Percentiles rank a stretch among this genome's conserved stretches.
These are phyloP conservation scores for Orientallactaga bullata DNA, from an alignment of 2,113 vertebrate species.

Conservation along the genomic window DNA sequence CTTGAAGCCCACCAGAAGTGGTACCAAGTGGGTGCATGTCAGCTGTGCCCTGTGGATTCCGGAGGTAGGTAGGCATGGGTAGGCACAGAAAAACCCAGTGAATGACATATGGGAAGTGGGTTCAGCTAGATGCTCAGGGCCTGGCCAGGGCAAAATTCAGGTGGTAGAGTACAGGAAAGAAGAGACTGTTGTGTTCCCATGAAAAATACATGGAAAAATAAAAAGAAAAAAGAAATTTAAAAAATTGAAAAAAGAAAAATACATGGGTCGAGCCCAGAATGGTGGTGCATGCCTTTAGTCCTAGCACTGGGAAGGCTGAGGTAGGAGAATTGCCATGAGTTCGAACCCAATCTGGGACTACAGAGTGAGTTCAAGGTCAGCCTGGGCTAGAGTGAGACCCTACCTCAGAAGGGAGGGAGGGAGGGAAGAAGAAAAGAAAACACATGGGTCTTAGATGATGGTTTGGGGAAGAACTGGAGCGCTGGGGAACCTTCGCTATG, in stretches of 20 bases:
- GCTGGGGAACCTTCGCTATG: background rate
- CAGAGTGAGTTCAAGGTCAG: too few species aligned
- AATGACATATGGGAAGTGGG: background rate
- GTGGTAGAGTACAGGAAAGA: background rate
- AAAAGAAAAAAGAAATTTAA: too few species aligned
- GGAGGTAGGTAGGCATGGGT: slow-evolving; percentile 89
- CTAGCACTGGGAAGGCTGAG: too few species aligned
- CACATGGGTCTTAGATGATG: too few species aligned
- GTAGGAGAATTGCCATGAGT: too few species aligned
- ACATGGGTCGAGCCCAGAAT: too few species aligned
- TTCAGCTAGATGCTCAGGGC: background rate
- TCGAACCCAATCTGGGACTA: too few species aligned
- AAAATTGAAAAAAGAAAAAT: rapidly evolving
- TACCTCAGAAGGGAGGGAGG: too few species aligned
- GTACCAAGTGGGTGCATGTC: slow-evolving; percentile 99
- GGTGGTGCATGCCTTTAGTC: too few species aligned
- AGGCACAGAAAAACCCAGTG: background rate
- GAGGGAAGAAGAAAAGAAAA: too few species aligned
- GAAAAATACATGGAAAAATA: too few species aligned
- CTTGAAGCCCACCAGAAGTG: slow-evolving; percentile 97
- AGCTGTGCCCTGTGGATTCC: slow-evolving; percentile 99
- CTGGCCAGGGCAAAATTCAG: background rate
- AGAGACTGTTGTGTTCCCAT: background rate
- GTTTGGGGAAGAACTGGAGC: background rate
- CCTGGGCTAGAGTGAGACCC: too few species aligned